Evolutionary conservation across 2,113 vertebrate genomes (phyloP), one percentile per base, ranked within the genome.

Genomic region (Lagopus muta): DNA sequence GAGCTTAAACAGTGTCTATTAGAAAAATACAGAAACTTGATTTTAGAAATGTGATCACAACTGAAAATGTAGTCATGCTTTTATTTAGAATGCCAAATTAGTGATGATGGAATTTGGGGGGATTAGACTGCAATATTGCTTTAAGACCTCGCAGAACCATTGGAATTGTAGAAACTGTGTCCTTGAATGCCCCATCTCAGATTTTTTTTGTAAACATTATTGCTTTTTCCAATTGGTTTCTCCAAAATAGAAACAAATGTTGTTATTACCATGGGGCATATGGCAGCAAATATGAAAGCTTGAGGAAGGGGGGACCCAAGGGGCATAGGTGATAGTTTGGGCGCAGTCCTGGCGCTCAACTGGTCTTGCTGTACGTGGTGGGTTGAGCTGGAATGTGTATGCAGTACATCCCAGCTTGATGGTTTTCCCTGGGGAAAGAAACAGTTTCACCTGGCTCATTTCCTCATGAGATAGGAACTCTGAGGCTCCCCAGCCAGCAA

Each of bases 331-430:
- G 1, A 1, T 18, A 36, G 30, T n/a, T 50, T 25, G 50, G 65
- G 38, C 30, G 76, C 47, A 82, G 47, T 71, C 28, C 62, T 79
- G 52, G 34, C 32, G 13, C 16, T 64, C 16, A 16, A 1, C 71
- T 3, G 0, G 16, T 4, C 47, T 40, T 40, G 34, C 24, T 12
- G 24, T 9, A 62, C 17, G 2, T 0, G 0, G 28, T 43, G 70
- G 20, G 8, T 4, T 78, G 52, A 38, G 21, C 50, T 43, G 70
- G n/a, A 18, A 2, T 0, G 1, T 27, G n/a, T 47, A 45, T 58
- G 32, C 43, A 52, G 67, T 60, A 30, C 38, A 27, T 6, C 54
- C 40, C 36, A 32, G 55, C 32, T 3, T 69, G 30, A 6, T 66
- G 32, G 10, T 40, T 74, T 76, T 83, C 61, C 9, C n/a, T 83